Evolutionary conservation across 2,113 vertebrate species (phyloP).

Genomic region (Orycteropus afer): DNA sequence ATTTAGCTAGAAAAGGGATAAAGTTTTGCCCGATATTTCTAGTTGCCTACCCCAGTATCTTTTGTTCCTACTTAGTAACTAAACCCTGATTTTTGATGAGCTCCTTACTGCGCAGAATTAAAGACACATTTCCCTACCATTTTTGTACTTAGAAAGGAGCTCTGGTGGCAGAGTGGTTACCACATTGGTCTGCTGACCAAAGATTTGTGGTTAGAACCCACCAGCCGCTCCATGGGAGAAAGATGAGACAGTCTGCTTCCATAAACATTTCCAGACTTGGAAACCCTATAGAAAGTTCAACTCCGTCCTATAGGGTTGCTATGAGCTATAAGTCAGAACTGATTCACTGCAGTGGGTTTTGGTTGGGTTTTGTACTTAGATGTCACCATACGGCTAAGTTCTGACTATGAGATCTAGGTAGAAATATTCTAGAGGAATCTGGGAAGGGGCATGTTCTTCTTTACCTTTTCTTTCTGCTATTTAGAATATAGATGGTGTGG

Average conservation of each 20-base stretch:
- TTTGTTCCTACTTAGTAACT: background rate
- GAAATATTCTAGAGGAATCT: background rate
- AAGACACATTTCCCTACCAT: background rate
- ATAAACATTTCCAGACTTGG: too few species aligned
- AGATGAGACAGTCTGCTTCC: too few species aligned
- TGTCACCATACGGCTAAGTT: background rate
- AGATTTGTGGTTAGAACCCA: too few species aligned
- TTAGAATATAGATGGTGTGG: background rate
- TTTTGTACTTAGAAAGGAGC: background rate
- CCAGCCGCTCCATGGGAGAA: too few species aligned
- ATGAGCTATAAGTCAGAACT: too few species aligned
- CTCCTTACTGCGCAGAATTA: conserved; percentile 31
- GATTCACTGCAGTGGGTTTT: too few species aligned
- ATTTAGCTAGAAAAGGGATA: background rate
- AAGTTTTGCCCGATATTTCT: background rate
- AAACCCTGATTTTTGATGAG: background rate
- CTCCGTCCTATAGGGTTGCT: too few species aligned
- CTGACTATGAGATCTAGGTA: background rate
- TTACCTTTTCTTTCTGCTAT: background rate
- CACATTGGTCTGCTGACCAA: too few species aligned
- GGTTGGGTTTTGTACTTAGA: background rate
- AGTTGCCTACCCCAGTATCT: background rate
- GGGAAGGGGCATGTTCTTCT: background rate
- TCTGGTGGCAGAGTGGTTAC: too few species aligned
- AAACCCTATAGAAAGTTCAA: too few species aligned